phyloP scores from a whole-genome alignment of 2,888 invertebrate species.

The Muschampia plurimacula region DNA sequence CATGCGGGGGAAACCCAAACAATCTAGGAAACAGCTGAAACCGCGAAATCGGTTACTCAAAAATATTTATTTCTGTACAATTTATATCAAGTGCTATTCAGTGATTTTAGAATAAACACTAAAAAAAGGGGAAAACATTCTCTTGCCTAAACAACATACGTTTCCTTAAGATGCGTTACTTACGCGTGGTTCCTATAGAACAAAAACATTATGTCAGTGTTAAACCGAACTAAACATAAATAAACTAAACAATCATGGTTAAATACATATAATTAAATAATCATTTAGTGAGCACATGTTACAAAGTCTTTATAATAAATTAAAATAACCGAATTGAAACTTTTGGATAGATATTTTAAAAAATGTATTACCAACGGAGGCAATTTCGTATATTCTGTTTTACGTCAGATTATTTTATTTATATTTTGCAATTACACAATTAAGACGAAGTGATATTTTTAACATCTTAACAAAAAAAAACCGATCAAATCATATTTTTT shows the following conservation, averaged over 20 bases:
- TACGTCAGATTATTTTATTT: not conserved
- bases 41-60: slow-evolving; percentile 27
- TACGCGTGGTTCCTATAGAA: slow-evolving; percentile 86
- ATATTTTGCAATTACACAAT: not conserved
- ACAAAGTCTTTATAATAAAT: slow-evolving; percentile 2
- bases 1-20: slow-evolving; percentile 63
- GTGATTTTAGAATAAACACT: slow-evolving; percentile 56
- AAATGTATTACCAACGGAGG: slow-evolving; percentile 8
- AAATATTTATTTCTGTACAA: slow-evolving; percentile 22
- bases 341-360: not conserved
- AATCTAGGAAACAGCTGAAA: slow-evolving; percentile 40
- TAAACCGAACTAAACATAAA: slow-evolving; percentile 57
- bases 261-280: slow-evolving; percentile 46
- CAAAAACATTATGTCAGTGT: slow-evolving; percentile 78
- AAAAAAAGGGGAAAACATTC: slow-evolving; percentile 68
- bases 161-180: slow-evolving; percentile 67
- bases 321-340: slow-evolving; percentile 11
- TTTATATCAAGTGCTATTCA: slow-evolving; percentile 32
- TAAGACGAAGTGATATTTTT: slow-evolving; percentile 4
- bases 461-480: not conserved
- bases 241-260: slow-evolving; percentile 50
- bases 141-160: slow-evolving; percentile 68
- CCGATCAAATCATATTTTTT: no score
- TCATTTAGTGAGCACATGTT: slow-evolving; percentile 26
- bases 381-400: slow-evolving; percentile 28